phyloP scores from a whole-genome alignment of 1,140 invertebrate species.

The Eubasilissa regina region DNA sequence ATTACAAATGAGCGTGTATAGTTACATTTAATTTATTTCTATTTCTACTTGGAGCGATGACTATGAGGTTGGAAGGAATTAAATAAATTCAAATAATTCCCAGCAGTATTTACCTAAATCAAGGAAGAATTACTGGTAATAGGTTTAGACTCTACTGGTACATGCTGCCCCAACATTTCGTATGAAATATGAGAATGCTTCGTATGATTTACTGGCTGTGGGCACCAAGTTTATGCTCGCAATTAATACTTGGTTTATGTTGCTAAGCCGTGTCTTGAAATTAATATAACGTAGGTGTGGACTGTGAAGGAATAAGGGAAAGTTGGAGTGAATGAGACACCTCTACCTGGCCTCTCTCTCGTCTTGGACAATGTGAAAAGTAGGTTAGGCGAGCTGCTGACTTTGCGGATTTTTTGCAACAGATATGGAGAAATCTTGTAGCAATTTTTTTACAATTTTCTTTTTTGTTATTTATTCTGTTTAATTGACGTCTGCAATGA shows the following conservation, averaged over 20 bases:
- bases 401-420: conserved; percentile 23
- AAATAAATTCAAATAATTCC: no score
- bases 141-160: no score
- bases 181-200: conserved; percentile 9
- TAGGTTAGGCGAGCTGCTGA: conserved; percentile 45
- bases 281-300: conserved; percentile 35
- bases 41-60: no score
- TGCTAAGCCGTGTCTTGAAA: neutral
- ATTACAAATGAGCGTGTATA: no score
- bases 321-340: conserved; percentile 44
- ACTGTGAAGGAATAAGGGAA: conserved; percentile 51
- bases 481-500: neutral
- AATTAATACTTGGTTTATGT: neutral
- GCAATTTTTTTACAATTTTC: conserved; percentile 14
- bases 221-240: neutral
- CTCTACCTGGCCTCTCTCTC: conserved; percentile 37
- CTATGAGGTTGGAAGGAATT: no score
- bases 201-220: neutral
- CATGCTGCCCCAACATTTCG: no score
- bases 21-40: no score
- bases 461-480: neutral
- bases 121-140: no score
- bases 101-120: no score
- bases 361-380: conserved; percentile 33
- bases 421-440: conserved; percentile 23